phyloP scores from a whole-genome alignment of 2,113 vertebrate genomes.

The Puma concolor region DNA sequence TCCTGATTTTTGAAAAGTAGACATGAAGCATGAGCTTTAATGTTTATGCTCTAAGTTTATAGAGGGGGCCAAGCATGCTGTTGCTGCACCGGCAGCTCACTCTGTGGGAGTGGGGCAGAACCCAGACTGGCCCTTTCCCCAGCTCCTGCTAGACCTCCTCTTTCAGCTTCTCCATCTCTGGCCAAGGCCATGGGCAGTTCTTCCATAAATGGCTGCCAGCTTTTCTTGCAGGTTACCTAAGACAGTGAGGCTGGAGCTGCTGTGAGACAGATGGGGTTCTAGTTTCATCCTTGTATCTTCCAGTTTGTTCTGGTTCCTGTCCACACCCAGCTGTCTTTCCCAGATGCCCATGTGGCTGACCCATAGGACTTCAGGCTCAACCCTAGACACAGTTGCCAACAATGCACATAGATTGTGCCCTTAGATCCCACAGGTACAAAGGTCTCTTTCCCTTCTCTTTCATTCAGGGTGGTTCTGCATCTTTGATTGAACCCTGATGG shows the following conservation, averaged over 20 bases:
- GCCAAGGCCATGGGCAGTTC: neutral
- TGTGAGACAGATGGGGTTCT: neutral
- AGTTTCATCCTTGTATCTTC: rapidly evolving
- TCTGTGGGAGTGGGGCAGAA: neutral
- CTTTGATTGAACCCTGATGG: neutral
- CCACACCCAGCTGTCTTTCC: neutral
- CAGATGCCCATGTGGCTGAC: neutral
- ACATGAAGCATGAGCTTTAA: neutral
- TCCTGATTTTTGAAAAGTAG: neutral
- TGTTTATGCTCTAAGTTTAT: neutral
- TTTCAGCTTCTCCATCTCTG: neutral
- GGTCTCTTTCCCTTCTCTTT: neutral
- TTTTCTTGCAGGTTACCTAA: neutral
- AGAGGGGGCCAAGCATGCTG: neutral
- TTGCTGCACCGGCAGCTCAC: neutral
- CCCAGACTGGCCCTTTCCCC: neutral
- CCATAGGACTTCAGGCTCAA: neutral
- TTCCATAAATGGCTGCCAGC: neutral
- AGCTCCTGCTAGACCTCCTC: neutral
- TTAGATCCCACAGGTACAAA: neutral
- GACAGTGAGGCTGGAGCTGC: neutral
- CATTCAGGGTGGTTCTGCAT: neutral
- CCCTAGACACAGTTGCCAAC: neutral
- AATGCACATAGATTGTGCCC: neutral
- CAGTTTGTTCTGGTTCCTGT: neutral